A percentile compares a stretch with the other conserved stretches of the same genome.
phyloP scores from a whole-genome alignment of 2,888 invertebrate species.

The Hirtodrosophila duncani region DNA sequence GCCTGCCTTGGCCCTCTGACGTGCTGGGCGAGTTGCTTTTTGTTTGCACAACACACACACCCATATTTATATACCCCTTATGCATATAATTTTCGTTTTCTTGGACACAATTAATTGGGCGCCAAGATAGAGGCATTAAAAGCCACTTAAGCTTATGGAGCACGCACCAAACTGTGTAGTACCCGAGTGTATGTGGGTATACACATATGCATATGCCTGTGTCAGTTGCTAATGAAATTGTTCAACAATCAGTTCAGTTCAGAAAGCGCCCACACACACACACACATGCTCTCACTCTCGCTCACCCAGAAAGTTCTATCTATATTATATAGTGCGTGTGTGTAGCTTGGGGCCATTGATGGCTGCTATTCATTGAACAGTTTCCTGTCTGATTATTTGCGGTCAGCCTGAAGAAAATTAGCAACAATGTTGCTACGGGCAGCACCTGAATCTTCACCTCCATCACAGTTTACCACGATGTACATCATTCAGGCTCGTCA shows the following conservation, averaged over 20 bases:
- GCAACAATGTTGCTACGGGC: constrained; percentile 54
- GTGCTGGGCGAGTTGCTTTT: neutral
- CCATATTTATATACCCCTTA: constrained; percentile 39
- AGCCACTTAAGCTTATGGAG: constrained; percentile 49
- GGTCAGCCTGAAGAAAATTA: constrained; percentile 56
- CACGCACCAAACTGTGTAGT: constrained; percentile 41
- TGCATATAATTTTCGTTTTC: constrained; percentile 66
- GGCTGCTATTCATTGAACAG: constrained; percentile 18
- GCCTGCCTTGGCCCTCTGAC: constrained; percentile 34
- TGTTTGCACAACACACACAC: constrained; percentile 6
- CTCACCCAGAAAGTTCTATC: neutral
- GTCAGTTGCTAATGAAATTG: constrained; percentile 56
- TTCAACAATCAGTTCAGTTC: too few relatives aligned
- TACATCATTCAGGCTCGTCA: constrained; percentile 33
- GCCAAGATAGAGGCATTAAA: constrained; percentile 70
- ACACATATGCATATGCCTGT: neutral
- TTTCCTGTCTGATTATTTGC: constrained; percentile 66
- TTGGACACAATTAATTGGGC: constrained; percentile 69
- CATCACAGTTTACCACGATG: constrained; percentile 39
- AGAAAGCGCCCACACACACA: constrained; percentile 48
- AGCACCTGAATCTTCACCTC: neutral
- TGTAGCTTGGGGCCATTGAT: constrained; percentile 2
- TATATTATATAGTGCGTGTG: neutral
- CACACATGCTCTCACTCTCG: neutral
- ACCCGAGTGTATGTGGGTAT: constrained; percentile 8